Evolutionary conservation across 2,113 vertebrate species (phyloP).

Genomic region (Eurypyga helias): DNA sequence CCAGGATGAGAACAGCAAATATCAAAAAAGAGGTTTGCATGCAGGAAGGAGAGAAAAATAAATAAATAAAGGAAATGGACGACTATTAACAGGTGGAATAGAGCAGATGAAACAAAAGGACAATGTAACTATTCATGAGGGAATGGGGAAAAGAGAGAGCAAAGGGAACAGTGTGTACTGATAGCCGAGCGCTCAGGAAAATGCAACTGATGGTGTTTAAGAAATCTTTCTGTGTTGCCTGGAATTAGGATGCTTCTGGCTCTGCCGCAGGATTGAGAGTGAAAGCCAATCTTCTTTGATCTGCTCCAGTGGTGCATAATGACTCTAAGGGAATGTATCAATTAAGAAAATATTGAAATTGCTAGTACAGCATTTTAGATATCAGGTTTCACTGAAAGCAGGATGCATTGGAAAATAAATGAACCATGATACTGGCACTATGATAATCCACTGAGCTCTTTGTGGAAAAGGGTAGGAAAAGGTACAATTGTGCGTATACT

Average conservation of each 20-base stretch:
- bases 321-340: conserved; percentile 54
- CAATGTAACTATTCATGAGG: not conserved
- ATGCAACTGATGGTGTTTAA: conserved; percentile 23
- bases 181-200: conserved; percentile 22
- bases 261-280: conserved; percentile 10
- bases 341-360: conserved; percentile 61
- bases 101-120: not conserved
- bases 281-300: conserved; percentile 54
- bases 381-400: not conserved
- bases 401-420: not conserved
- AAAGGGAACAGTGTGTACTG: not conserved
- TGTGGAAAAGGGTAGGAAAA: not conserved
- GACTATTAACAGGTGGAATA: not conserved
- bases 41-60: not conserved
- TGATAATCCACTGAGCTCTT: not conserved
- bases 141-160: not conserved
- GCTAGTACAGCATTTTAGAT: conserved; percentile 6
- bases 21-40: not conserved
- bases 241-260: conserved; percentile 38
- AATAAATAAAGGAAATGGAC: not conserved
- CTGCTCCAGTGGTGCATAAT: conserved; percentile 43
- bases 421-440: not conserved
- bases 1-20: not conserved
- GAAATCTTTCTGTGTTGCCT: conserved; percentile 11
- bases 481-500: not conserved